These are phyloP conservation scores for Xyrichtys novacula DNA, from an alignment of 2,797 vertebrate genomes.

Conservation along the genomic window DNA sequence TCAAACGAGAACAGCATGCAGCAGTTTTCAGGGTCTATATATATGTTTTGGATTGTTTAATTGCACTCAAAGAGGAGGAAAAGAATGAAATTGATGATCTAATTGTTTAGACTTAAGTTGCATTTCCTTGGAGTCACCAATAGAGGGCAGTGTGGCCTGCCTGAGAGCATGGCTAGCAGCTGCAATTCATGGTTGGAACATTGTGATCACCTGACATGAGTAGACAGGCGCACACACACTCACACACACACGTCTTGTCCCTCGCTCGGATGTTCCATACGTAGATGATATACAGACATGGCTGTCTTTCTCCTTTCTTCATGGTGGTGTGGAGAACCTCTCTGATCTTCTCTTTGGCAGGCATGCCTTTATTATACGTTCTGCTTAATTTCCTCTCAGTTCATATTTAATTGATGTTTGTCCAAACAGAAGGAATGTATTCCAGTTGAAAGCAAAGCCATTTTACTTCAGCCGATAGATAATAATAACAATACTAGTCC, in stretches of 20 bases:
- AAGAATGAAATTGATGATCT: conserved; percentile 45
- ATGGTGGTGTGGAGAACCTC: conserved; percentile 66
- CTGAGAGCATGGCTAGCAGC: conserved; percentile 68
- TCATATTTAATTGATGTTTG: conserved; percentile 66
- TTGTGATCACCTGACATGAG: conserved; percentile 73
- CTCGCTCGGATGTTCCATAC: conserved; percentile 67
- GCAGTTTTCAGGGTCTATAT: background rate
- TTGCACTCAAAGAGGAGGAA: conserved; percentile 20
- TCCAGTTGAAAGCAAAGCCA: conserved; percentile 41
- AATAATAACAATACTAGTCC: conserved; percentile 60
- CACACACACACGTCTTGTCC: conserved; percentile 37
- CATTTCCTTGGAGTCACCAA: conserved; percentile 71
- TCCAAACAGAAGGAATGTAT: conserved; percentile 56
- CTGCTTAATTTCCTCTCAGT: conserved; percentile 58
- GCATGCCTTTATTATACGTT: conserved; percentile 48
- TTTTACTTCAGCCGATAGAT: conserved; percentile 54
- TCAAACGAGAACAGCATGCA: conserved; percentile 38
- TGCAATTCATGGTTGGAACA: conserved; percentile 63
- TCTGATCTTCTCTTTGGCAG: conserved; percentile 65
- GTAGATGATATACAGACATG: conserved; percentile 64
- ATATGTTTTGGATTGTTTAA: conserved; percentile 31
- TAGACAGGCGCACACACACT: conserved; percentile 25
- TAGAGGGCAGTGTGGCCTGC: conserved; percentile 87
- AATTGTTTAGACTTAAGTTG: conserved; percentile 45
- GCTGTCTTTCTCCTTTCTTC: conserved; percentile 64